Evolutionary conservation across 2,113 vertebrate species (phyloP).

Genomic region (Sphyrna mokarran): DNA sequence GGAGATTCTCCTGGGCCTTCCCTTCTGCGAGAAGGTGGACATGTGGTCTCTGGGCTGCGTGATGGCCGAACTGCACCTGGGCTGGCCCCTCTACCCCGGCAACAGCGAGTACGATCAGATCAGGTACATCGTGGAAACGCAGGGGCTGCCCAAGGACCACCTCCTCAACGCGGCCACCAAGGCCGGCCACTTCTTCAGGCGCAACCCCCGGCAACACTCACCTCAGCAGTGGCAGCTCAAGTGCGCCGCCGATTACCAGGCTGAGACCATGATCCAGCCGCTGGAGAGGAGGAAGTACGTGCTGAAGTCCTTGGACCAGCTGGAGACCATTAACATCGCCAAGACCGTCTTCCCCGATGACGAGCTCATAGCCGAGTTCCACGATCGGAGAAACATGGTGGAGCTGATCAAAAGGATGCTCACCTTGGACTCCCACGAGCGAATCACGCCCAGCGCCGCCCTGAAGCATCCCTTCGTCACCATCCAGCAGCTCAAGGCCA

Average conservation of each 20-base stretch:
- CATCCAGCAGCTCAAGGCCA: constrained; percentile 49
- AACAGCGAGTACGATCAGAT: constrained; percentile 58
- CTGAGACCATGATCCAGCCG: constrained; percentile 39
- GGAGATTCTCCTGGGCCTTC: constrained; percentile 63
- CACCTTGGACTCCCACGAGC: constrained; percentile 53
- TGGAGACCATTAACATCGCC: constrained; percentile 43
- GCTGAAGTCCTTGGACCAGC: constrained; percentile 58
- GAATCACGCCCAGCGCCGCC: constrained; percentile 55
- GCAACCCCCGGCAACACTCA: constrained; percentile 36
- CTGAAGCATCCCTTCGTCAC: constrained; percentile 59
- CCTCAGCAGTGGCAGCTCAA: constrained; percentile 58
- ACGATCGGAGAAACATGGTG: constrained; percentile 58
- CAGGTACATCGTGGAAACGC: constrained; percentile 61
- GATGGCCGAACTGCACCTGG: constrained; percentile 60
- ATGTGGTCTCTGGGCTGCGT: constrained; percentile 66
- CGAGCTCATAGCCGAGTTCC: constrained; percentile 46
- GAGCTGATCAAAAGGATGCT: constrained; percentile 63
- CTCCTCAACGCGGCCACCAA: constrained; percentile 54
- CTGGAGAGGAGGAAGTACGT: constrained; percentile 52
- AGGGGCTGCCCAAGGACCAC: constrained; percentile 54
- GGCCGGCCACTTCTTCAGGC: constrained; percentile 54
- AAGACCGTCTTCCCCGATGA: constrained; percentile 19
- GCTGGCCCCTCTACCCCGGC: constrained; percentile 65
- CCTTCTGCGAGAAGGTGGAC: constrained; percentile 64
- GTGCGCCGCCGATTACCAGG: constrained; percentile 44